phyloP scores from a whole-genome alignment of 2,113 vertebrate genomes.

The Psilopsiagon aurifrons region DNA sequence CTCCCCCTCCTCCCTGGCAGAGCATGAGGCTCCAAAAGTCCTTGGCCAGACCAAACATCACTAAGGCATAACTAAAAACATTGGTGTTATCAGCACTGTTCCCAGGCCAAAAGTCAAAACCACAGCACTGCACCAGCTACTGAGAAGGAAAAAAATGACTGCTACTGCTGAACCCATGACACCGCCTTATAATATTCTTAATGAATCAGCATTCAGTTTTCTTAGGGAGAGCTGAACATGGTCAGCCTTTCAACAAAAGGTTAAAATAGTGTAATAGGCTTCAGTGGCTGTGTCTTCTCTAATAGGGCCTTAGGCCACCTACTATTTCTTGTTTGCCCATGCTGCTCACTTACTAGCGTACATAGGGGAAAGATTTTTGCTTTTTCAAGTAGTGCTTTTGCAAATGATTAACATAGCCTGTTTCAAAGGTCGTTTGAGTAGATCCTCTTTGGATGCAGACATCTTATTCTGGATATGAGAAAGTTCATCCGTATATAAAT shows the following conservation, averaged over 20 bases:
- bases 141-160: no score
- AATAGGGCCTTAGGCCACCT: not conserved
- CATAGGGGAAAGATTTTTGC: not conserved
- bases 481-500: not conserved
- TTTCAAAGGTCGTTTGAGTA: not conserved
- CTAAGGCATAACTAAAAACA: no score
- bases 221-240: not conserved
- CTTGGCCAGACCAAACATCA: no score
- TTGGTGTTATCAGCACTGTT: no score
- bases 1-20: no score
- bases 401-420: not conserved
- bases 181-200: not conserved
- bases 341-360: not conserved
- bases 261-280: not conserved
- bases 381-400: not conserved
- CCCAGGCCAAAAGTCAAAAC: no score
- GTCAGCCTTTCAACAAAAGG: not conserved
- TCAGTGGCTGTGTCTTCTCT: not conserved
- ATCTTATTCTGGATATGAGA: not conserved
- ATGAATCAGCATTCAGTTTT: not conserved
- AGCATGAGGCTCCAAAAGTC: no score
- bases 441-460: not conserved
- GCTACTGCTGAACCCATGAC: no score
- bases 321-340: not conserved
- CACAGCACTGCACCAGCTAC: no score